phyloP scores from a whole-genome alignment of 2,113 vertebrate species.

The Cyprinodon tularosa region DNA sequence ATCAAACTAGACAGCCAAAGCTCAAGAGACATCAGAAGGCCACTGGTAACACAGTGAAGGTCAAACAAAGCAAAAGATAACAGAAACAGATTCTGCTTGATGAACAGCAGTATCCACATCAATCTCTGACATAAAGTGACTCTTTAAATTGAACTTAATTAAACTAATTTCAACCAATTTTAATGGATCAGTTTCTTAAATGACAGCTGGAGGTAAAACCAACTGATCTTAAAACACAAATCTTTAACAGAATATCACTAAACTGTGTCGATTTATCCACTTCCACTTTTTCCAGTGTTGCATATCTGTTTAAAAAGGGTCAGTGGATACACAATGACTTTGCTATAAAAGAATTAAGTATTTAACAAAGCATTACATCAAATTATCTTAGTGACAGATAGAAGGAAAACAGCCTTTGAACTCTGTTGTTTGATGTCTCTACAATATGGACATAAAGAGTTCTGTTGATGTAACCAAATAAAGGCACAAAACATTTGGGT shows the following conservation, averaged over 20 bases:
- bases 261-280: too few species aligned
- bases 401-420: too few species aligned
- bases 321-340: background rate
- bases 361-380: background rate
- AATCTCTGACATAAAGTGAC: background rate
- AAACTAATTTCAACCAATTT: background rate
- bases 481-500: conserved; percentile 8
- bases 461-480: background rate
- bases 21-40: background rate
- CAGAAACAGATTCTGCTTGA: conserved; percentile 9
- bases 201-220: too few species aligned
- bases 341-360: background rate
- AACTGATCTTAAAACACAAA: too few species aligned
- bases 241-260: too few species aligned
- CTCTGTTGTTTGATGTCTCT: too few species aligned
- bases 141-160: background rate
- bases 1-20: background rate
- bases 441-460: background rate
- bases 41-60: conserved; percentile 3
- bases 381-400: too few species aligned
- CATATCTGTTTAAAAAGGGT: background rate
- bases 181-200: background rate
- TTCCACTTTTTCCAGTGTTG: background rate
- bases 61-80: background rate
- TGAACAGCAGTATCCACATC: background rate